Base-by-base conservation (phyloP, 2,113 vertebrate species). In the Chaetorhynchus papuensis region DNA sequence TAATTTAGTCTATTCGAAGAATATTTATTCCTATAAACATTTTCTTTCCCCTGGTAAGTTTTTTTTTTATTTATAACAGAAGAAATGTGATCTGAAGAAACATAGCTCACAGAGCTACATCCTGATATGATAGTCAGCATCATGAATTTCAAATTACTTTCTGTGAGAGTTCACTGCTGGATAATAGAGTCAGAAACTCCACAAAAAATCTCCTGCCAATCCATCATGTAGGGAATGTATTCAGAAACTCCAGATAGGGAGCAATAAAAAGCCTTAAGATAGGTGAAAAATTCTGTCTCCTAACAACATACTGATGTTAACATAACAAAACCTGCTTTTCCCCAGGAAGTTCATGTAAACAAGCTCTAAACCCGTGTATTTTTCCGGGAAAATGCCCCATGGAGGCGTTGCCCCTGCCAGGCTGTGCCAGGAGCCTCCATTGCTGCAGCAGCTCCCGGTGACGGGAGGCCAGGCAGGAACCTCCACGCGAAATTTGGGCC, bases 401-500 rank as follows among this genome's bases (percentile, higher is more conserved):
- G 28, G 24, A 54, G 33, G 22, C 9, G 21, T 19, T 42, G 17
- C 19, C 13, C 4, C 4, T 56, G 50, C 53, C 53, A 35, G 44
- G 2, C 47, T 3, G 6, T 15, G 53, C 28, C 6, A 2, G 39
- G 42, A 42, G 37, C 31, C 11, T 17, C 57, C n/a, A 33, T 13
- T 11, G 39, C 7, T 44, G 6, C 27, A 13, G 78, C 60, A 60
- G 74, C 45, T 35, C 21, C 33, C 0, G 1, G 28, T 0, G n/a
- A 37, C 0, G 2, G 21, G 4, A 52, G 30, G 2, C 0, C 63
- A n/a, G 47, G 57, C 70, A 52, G 79, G 50, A 63, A 22, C 7
- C 20, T 23, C 47, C 27, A 1, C 0, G 0, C 0, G 6, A 23
- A 17, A 71, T 15, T 16, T 7, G 6, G 1, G 16, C 22, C 19